Conservation (phyloP, 2,797 vertebrate species). For the Melanotaenia maccullochi region DNA sequence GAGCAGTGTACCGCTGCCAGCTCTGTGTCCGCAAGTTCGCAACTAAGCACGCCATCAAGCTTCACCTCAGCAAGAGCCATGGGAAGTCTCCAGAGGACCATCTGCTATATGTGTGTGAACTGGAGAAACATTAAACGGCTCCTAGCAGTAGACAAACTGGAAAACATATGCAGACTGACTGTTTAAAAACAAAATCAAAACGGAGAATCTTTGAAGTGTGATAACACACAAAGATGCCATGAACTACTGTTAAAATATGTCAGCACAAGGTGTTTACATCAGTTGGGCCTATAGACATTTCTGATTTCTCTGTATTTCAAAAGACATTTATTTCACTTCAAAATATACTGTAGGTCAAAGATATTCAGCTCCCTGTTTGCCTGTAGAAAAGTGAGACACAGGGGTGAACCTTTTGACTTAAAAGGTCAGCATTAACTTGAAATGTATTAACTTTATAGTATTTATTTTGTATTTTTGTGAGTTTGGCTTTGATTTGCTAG, state of each 20-base stretch:
- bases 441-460: slow-evolving; percentile 75
- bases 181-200: slow-evolving; percentile 55
- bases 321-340: slow-evolving; percentile 80
- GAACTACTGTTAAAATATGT: slow-evolving; percentile 86
- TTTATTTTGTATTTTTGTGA: slow-evolving; percentile 79
- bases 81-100: slow-evolving; percentile 96
- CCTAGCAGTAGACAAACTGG: slow-evolving; percentile 51
- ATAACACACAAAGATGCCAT: slow-evolving; percentile 85
- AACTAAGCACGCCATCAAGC: slow-evolving; percentile 97
- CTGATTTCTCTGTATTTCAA: slow-evolving; percentile 73
- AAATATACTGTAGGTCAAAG: slow-evolving; percentile 62
- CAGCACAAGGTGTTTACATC: slow-evolving; percentile 87
- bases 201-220: slow-evolving; percentile 67
- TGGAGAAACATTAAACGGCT: slow-evolving; percentile 90
- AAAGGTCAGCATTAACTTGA: slow-evolving; percentile 76
- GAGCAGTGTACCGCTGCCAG: slow-evolving; percentile 89
- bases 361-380: slow-evolving; percentile 57
- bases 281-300: slow-evolving; percentile 71
- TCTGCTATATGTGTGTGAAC: slow-evolving; percentile 92
- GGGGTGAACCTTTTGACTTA: slow-evolving; percentile 53
- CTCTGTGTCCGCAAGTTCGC: slow-evolving; percentile 91
- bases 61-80: slow-evolving; percentile 97
- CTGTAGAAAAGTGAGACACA: slow-evolving; percentile 30
- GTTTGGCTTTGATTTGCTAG: slow-evolving; percentile 70
- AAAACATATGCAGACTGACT: slow-evolving; percentile 66